These are phyloP conservation scores for Alcis repandata DNA, from an alignment of 2,888 invertebrate species.

Conservation along the genomic window DNA sequence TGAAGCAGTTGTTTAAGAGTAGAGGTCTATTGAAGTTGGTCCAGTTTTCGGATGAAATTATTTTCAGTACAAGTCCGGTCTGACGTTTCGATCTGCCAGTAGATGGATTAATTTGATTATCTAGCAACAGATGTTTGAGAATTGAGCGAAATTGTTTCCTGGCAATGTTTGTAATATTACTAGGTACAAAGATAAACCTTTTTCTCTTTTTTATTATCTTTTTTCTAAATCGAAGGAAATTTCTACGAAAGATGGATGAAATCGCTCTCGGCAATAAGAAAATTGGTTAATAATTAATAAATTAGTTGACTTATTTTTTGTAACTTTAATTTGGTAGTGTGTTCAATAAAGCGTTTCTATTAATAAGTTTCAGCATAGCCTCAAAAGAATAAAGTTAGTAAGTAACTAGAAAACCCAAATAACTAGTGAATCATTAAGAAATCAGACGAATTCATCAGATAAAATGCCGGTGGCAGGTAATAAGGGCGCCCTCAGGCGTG, in stretches of 20 bases:
- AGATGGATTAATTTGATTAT: conserved; percentile 87
- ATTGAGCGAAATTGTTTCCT: conserved; percentile 26
- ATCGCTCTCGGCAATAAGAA: too few species aligned
- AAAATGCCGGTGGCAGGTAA: conserved; percentile 50
- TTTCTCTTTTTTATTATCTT: neutral
- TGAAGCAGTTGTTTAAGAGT: neutral
- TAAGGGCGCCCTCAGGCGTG: conserved; percentile 60
- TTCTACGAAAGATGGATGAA: too few species aligned
- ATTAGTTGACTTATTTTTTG: too few species aligned
- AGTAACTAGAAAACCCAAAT: neutral
- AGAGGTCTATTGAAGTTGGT: conserved; percentile 49
- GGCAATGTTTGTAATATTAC: conserved; percentile 3
- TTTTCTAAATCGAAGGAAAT: too few species aligned
- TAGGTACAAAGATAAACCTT: neutral
- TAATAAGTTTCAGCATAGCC: neutral
- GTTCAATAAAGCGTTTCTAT: too few species aligned
- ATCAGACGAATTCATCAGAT: conserved; percentile 51
- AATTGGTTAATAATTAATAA: too few species aligned
- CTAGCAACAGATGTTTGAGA: conserved; percentile 73
- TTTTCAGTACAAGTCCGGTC: conserved; percentile 78
- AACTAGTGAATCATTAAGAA: neutral
- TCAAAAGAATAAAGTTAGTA: neutral
- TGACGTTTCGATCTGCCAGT: conserved; percentile 85
- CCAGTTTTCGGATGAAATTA: conserved; percentile 72
- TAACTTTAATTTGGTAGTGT: too few species aligned